Evolutionary conservation across 2,113 vertebrate genomes (phyloP).

Genomic region (Pomatostomus ruficeps): DNA sequence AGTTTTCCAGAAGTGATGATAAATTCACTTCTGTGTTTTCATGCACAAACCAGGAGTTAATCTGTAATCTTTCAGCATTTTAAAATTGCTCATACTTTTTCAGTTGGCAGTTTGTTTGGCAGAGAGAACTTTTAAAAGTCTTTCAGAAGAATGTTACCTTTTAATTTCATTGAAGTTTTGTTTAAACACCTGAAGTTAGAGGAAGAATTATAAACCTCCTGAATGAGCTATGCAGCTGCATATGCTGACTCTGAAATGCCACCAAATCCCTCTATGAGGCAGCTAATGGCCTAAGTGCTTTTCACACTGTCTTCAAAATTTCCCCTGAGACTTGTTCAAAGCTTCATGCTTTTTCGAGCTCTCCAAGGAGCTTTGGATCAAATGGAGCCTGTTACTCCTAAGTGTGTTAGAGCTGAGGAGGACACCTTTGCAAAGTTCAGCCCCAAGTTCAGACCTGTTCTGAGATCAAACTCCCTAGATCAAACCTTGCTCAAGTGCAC

Average conservation of each 20-base stretch:
- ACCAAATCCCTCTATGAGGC: background rate
- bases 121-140: background rate
- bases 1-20: background rate
- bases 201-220: background rate
- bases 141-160: background rate
- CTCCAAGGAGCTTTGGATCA: background rate
- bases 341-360: rapidly evolving
- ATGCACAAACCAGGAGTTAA: background rate
- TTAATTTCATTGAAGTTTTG: background rate
- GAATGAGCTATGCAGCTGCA: background rate
- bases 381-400: background rate
- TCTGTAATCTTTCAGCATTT: background rate
- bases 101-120: background rate
- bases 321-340: background rate
- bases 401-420: background rate
- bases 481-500: background rate
- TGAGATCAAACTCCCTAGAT: background rate
- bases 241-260: background rate
- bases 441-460: background rate
- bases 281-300: background rate
- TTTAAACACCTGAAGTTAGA: background rate
- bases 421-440: background rate
- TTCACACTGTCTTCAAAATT: background rate
- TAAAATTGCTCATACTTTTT: background rate
- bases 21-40: background rate